phyloP scores from a whole-genome alignment of 2,888 invertebrate species.

The Heliconius sara region DNA sequence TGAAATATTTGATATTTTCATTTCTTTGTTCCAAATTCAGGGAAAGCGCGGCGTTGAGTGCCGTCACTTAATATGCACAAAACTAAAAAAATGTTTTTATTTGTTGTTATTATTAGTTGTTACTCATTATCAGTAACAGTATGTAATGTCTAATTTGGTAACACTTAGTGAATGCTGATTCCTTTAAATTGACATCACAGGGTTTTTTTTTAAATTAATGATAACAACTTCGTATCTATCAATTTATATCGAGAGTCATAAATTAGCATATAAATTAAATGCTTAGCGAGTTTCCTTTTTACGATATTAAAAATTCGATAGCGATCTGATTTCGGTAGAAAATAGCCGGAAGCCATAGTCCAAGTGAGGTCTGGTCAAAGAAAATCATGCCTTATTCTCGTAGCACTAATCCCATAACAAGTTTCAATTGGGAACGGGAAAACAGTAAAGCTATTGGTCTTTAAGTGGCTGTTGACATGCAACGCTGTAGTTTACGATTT shows the following conservation, averaged over 20 bases:
- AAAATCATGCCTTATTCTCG: constrained; percentile 31
- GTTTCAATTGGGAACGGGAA: constrained; percentile 38
- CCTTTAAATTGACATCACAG: too few species aligned
- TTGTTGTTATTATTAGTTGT: too few species aligned
- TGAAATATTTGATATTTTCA: too few species aligned
- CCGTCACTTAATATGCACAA: too few species aligned
- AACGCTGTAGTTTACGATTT: constrained; percentile 41
- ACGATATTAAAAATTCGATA: constrained; percentile 52
- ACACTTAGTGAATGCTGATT: background rate
- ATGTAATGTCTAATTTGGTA: background rate
- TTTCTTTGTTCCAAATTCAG: too few species aligned
- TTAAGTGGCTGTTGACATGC: constrained; percentile 46
- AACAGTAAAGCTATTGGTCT: constrained; percentile 41
- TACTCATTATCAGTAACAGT: background rate
- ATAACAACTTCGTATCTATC: constrained; percentile 48
- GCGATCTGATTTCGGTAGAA: constrained; percentile 61
- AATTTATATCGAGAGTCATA: constrained; percentile 53
- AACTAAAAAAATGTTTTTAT: too few species aligned
- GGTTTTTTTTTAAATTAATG: constrained; percentile 21
- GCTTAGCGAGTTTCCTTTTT: constrained; percentile 58
- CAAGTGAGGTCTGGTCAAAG: constrained; percentile 36
- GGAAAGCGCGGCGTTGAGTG: too few species aligned
- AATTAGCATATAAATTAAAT: constrained; percentile 78
- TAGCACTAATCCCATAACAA: constrained; percentile 8
- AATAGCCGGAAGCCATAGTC: constrained; percentile 51